Percentiles rank a stretch among this genome's conserved stretches.
Evolutionary conservation across 2,113 vertebrate genomes (phyloP).

Genomic region (Hydrolagus affinis): DNA sequence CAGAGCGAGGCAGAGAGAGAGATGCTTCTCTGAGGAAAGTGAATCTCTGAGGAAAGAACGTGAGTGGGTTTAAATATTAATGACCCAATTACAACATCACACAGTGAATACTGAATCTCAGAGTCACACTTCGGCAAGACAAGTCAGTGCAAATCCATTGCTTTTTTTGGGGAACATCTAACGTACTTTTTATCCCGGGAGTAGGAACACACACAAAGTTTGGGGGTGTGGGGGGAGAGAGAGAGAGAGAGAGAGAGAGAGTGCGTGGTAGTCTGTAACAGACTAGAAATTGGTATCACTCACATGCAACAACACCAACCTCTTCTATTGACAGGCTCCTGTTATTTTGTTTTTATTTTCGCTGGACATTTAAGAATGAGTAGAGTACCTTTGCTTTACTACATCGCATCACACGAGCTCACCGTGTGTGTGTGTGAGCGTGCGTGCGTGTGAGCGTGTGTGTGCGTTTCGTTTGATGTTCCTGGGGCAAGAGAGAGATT

Average conservation of each 20-base stretch:
- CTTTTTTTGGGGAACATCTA: slow-evolving; percentile 10
- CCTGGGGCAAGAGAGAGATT: background rate
- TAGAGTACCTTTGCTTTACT: background rate
- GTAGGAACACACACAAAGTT: background rate
- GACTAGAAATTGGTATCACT: background rate
- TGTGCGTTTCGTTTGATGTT: background rate
- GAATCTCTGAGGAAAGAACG: slow-evolving; percentile 10
- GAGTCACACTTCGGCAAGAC: slow-evolving; percentile 9
- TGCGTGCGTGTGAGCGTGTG: too few relatives aligned
- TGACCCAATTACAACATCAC: slow-evolving; percentile 31
- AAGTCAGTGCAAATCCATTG: slow-evolving; percentile 18
- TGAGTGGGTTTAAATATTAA: background rate
- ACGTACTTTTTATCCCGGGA: background rate
- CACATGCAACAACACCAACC: background rate
- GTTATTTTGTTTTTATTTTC: background rate
- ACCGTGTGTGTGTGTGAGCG: background rate
- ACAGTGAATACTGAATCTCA: slow-evolving; percentile 32
- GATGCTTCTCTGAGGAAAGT: slow-evolving; percentile 10
- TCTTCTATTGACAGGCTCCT: slow-evolving; percentile 1
- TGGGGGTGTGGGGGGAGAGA: too few relatives aligned
- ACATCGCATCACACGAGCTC: background rate
- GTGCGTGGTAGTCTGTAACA: background rate
- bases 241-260: too few relatives aligned
- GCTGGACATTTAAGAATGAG: background rate
- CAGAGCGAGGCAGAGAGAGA: background rate